Percentiles rank a stretch among this genome's conserved stretches.
Evolutionary conservation across 1,140 invertebrate genomes (phyloP).

Genomic region (Drosophila kohkoa): DNA sequence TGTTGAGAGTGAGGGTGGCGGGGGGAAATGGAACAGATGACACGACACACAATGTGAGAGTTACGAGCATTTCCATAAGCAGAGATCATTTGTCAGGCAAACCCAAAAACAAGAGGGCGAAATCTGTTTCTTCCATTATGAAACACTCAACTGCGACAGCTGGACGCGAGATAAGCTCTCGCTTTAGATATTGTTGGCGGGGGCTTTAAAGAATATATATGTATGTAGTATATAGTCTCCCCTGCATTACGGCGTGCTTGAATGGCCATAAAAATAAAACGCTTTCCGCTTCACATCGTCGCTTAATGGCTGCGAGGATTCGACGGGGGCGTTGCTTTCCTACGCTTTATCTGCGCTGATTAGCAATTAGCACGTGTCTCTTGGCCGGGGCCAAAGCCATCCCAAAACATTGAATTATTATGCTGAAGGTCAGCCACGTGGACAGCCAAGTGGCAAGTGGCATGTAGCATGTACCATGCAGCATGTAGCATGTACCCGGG

Average conservation of each 20-base stretch:
- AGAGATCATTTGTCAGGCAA: conserved; percentile 66
- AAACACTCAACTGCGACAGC: conserved; percentile 29
- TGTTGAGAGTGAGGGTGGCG: neutral
- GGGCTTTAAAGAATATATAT: conserved; percentile 43
- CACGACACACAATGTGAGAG: conserved; percentile 34
- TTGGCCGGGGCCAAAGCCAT: conserved; percentile 18
- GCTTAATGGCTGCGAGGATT: conserved; percentile 45
- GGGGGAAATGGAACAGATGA: conserved; percentile 11
- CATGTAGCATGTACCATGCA: conserved; percentile 23
- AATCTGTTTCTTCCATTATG: conserved; percentile 42
- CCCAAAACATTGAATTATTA: conserved; percentile 67
- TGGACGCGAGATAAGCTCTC: conserved; percentile 29
- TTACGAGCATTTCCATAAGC: conserved; percentile 55
- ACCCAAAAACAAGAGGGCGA: neutral
- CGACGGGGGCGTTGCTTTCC: conserved; percentile 17
- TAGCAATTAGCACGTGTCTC: conserved; percentile 78
- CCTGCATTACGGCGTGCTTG: neutral
- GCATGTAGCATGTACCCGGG: conserved; percentile 16
- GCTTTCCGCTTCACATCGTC: conserved; percentile 62
- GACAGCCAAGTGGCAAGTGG: conserved; percentile 35
- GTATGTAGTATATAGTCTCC: neutral
- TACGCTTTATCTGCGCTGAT: conserved; percentile 66
- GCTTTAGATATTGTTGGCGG: neutral
- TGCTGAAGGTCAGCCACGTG: conserved; percentile 68
- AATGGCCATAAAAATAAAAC: conserved; percentile 65